phyloP scores from a whole-genome alignment of 2,888 invertebrate genomes.

The Cerceris rybyensis region DNA sequence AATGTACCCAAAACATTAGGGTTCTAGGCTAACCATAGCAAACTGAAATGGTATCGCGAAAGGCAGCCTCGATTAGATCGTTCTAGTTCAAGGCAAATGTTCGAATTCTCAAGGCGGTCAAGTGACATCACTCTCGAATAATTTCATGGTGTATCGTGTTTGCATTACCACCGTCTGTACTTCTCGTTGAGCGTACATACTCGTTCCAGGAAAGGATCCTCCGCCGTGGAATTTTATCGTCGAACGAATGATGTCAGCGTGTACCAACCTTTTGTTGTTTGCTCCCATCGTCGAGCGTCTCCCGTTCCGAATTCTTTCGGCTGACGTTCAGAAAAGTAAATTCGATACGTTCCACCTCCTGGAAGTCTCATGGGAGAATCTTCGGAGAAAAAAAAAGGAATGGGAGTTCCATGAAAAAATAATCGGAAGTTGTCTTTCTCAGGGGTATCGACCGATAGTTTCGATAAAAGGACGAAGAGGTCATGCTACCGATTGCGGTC shows the following conservation, averaged over 20 bases:
- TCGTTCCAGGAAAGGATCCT: constrained; percentile 58
- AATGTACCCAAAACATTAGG: too few species aligned
- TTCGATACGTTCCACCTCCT: too few species aligned
- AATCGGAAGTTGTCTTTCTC: too few species aligned
- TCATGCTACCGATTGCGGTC: too few species aligned
- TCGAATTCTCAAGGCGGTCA: background rate
- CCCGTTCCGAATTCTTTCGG: constrained; percentile 12
- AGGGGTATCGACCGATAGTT: too few species aligned
- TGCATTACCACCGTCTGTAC: background rate
- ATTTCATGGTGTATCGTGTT: constrained; percentile 18
- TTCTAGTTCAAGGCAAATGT: background rate
- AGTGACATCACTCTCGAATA: constrained; percentile 35
- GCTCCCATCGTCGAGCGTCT: background rate
- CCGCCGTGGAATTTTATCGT: constrained; percentile 54
- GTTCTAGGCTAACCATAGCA: too few species aligned
- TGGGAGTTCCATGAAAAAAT: too few species aligned
- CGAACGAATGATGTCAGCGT: constrained; percentile 13
- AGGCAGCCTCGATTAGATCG: background rate
- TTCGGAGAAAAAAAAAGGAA: too few species aligned
- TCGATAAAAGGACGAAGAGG: too few species aligned
- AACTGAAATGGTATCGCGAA: too few species aligned
- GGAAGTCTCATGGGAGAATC: too few species aligned
- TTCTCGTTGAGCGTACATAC: constrained; percentile 1
- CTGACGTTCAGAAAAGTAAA: background rate
- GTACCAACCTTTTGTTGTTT: background rate